Evolutionary conservation across 2,113 vertebrate genomes (phyloP).

Genomic region (Coptodon bakossiorum): DNA sequence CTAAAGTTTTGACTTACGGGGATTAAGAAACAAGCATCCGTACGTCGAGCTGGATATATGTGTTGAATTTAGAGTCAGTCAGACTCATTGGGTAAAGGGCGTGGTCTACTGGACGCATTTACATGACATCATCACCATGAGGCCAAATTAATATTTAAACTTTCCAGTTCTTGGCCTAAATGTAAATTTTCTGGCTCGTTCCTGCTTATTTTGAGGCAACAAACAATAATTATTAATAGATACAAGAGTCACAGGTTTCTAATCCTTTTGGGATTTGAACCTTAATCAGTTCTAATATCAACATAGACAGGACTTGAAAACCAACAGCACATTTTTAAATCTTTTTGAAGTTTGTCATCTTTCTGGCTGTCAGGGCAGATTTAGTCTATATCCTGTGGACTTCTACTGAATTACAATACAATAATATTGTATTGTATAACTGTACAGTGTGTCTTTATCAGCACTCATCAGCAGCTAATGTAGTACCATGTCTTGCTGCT

Average conservation of each 20-base stretch:
- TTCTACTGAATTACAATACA: neutral
- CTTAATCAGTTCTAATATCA: neutral
- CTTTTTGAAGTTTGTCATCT: neutral
- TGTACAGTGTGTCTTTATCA: neutral
- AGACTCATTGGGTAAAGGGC: neutral
- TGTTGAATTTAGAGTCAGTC: neutral
- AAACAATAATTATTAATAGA: neutral
- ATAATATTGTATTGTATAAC: neutral
- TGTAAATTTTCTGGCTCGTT: rapidly evolving
- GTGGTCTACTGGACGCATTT: neutral
- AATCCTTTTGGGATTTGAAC: neutral
- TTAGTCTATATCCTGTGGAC: neutral
- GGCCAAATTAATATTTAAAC: neutral
- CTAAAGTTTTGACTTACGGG: rapidly evolving
- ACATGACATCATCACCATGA: neutral
- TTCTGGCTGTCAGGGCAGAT: neutral
- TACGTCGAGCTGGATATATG: neutral
- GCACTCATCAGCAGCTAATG: neutral
- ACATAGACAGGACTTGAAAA: neutral
- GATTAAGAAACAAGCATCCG: neutral
- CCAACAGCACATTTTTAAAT: neutral
- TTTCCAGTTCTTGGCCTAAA: neutral
- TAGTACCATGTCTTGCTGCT: slow-evolving; percentile 45
- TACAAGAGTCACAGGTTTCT: neutral
- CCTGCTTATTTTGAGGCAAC: neutral